A percentile compares a stretch with the other conserved stretches of the same genome.
Conservation (phyloP, 1,140 invertebrate genomes). For the Acromyrmex charruanus region DNA sequence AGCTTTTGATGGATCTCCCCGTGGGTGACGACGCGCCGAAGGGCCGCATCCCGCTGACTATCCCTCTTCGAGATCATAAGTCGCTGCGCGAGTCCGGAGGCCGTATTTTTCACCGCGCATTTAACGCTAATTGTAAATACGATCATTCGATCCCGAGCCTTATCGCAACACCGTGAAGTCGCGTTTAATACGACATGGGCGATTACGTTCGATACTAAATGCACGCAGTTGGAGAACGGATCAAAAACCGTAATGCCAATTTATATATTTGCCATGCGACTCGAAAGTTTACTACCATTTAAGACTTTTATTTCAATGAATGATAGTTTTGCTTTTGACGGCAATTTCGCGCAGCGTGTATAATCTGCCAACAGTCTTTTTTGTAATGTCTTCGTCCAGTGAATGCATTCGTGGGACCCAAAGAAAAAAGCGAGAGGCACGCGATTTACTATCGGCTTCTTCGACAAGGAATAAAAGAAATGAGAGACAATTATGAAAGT, state of each 20-base stretch:
- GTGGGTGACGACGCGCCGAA: conserved; percentile 48
- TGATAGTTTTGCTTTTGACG: conserved; percentile 39
- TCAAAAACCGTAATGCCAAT: conserved; percentile 25
- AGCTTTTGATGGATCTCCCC: conserved; percentile 73
- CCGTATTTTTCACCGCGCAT: conserved; percentile 10
- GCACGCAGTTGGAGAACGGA: background rate
- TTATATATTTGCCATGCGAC: conserved; percentile 62
- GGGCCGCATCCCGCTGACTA: conserved; percentile 33
- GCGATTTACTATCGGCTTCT: conserved; percentile 67
- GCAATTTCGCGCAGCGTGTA: conserved; percentile 53
- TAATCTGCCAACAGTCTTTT: conserved; percentile 60
- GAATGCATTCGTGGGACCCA: conserved; percentile 30
- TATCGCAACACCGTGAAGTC: conserved; percentile 6
- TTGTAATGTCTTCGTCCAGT: conserved; percentile 49
- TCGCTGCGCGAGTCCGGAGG: conserved; percentile 7
- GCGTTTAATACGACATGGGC: background rate
- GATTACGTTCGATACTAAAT: conserved; percentile 1
- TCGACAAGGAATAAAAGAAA: conserved; percentile 23
- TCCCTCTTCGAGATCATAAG: background rate
- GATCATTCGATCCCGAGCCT: background rate
- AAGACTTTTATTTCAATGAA: background rate
- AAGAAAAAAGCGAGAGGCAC: conserved; percentile 43
- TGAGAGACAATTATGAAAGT: conserved; percentile 40
- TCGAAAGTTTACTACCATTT: conserved; percentile 27
- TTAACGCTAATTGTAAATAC: conserved; percentile 16